A percentile compares a stretch with the other conserved stretches of the same genome.
Conservation (phyloP, 37 sponge, comb jelly and placozoan species). For the Axinella damicornis region DNA sequence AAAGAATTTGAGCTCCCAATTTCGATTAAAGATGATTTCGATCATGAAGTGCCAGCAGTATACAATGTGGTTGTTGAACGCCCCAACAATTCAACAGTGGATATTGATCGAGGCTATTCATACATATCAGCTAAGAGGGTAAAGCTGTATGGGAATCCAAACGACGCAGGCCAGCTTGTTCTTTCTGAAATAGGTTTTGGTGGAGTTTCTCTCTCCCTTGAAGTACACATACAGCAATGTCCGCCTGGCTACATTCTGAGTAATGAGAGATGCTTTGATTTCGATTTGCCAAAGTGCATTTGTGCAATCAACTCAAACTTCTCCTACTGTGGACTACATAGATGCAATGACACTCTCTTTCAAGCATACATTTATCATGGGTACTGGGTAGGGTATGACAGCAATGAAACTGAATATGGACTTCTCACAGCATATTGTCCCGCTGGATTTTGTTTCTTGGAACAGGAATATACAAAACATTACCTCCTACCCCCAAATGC, state of each 20-base stretch:
- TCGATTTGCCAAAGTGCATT: not conserved
- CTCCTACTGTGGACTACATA: not conserved
- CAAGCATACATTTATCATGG: not conserved
- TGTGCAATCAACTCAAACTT: not conserved
- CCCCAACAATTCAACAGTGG: not conserved
- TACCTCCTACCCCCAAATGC: too few species aligned
- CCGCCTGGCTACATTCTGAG: conserved; percentile 16
- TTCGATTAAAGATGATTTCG: not conserved
- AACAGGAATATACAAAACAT: not conserved
- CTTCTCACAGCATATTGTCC: not conserved
- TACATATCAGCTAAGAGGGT: not conserved
- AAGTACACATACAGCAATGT: not conserved
- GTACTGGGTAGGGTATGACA: not conserved
- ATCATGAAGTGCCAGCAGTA: not conserved
- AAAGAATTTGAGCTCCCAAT: conserved; percentile 2
- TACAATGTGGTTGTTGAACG: not conserved
- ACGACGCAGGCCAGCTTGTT: not conserved
- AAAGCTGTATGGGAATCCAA: not conserved
- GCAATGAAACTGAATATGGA: not conserved
- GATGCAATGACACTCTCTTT: not conserved
- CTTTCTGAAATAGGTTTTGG: not conserved
- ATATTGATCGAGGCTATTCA: not conserved
- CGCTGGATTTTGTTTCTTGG: not conserved
- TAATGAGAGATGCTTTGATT: too few species aligned
- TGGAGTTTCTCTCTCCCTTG: not conserved